Evolutionary conservation across 1,140 invertebrate genomes (phyloP).

Genomic region (Helicorthomorpha holstii): DNA sequence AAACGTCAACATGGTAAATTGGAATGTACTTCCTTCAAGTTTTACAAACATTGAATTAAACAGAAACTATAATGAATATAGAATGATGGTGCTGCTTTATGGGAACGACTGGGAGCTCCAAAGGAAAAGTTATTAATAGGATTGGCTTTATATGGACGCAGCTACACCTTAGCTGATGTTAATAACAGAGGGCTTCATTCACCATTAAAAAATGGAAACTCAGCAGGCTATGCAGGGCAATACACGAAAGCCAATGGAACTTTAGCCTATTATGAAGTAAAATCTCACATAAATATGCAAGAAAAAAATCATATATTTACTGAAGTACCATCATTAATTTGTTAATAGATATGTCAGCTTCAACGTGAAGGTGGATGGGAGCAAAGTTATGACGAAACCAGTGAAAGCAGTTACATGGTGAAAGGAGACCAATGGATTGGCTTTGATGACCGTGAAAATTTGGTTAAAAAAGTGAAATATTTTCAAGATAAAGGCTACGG

Average conservation of each 20-base stretch:
- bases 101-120: constrained; percentile 70
- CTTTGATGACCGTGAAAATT: constrained; percentile 50
- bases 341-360: constrained; percentile 46
- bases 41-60: not conserved
- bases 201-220: constrained; percentile 52
- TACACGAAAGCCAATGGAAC: constrained; percentile 87
- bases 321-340: too few species aligned
- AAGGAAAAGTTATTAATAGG: constrained; percentile 73
- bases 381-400: constrained; percentile 41
- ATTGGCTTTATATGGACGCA: constrained; percentile 66
- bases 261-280: constrained; percentile 81
- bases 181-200: constrained; percentile 46
- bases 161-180: constrained; percentile 57
- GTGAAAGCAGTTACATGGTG: constrained; percentile 45
- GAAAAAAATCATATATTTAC: too few species aligned
- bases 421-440: constrained; percentile 67
- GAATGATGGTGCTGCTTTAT: constrained; percentile 65
- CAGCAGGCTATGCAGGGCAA: constrained; percentile 59
- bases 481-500: constrained; percentile 81
- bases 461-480: constrained; percentile 69
- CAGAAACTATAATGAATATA: too few species aligned
- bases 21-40: not conserved
- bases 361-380: constrained; percentile 40
- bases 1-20: constrained; percentile 59
- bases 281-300: too few species aligned